Evolutionary conservation across 2,888 invertebrate species (phyloP).

Genomic region (Mythimna loreyi): DNA sequence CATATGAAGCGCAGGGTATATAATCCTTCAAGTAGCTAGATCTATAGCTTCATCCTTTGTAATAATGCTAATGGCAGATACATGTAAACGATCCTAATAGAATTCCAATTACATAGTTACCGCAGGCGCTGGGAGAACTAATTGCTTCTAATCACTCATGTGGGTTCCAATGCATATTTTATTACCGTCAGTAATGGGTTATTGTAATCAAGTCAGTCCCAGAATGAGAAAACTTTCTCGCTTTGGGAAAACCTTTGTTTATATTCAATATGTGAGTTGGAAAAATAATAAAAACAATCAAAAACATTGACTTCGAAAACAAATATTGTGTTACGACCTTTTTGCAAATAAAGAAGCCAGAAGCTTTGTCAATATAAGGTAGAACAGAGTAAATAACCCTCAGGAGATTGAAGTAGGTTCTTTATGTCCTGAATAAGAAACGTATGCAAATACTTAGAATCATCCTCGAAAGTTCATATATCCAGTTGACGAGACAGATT

Average conservation of each 20-base stretch:
- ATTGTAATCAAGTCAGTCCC: constrained; percentile 20
- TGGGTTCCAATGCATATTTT: constrained; percentile 30
- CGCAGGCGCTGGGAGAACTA: constrained; percentile 21
- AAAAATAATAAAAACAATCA: constrained; percentile 36
- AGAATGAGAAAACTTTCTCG: constrained; percentile 28
- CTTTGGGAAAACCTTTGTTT: constrained; percentile 11
- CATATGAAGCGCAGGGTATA: background rate
- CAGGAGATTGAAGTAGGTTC: constrained; percentile 28
- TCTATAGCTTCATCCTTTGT: constrained; percentile 13
- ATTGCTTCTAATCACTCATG: constrained; percentile 38
- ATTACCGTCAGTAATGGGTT: constrained; percentile 23
- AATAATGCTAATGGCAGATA: constrained; percentile 47
- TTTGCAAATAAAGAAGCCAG: constrained; percentile 26
- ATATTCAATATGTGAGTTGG: constrained; percentile 10
- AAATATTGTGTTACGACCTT: constrained; percentile 35
- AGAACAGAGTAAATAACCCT: constrained; percentile 27
- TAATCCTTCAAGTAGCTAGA: background rate
- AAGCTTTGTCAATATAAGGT: constrained; percentile 38
- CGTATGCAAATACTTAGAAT: constrained; percentile 51
- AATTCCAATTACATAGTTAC: constrained; percentile 36
- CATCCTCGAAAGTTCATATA: constrained; percentile 48
- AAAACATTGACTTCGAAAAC: constrained; percentile 3
- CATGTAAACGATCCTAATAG: constrained; percentile 45
- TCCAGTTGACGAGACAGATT: constrained; percentile 59
- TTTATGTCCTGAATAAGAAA: constrained; percentile 36